Evolutionary conservation across 2,888 invertebrate genomes (phyloP).

Genomic region (Campoplex capitator): DNA sequence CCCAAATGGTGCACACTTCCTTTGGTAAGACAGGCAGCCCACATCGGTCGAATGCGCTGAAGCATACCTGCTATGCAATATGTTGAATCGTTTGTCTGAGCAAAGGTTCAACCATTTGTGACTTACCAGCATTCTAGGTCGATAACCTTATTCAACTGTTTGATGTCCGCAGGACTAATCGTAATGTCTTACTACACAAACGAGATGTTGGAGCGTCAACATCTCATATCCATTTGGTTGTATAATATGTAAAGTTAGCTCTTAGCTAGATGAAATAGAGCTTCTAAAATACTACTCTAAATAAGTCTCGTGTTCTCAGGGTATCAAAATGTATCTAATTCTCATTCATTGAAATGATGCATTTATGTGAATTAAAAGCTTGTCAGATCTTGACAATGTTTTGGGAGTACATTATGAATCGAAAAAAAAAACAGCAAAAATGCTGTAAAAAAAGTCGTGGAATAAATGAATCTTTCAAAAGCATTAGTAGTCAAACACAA

Average conservation of each 20-base stretch:
- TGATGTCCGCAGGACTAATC: conserved; percentile 34
- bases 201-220: background rate
- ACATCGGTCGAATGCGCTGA: conserved; percentile 35
- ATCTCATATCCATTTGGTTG: conserved; percentile 3
- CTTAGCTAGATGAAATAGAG: background rate
- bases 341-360: background rate
- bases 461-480: no score
- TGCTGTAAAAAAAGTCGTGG: no score
- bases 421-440: no score
- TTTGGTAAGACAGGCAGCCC: conserved; percentile 40
- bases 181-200: conserved; percentile 8
- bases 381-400: no score
- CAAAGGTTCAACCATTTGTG: conserved; percentile 30
- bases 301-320: background rate
- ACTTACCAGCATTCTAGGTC: conserved; percentile 23
- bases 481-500: no score
- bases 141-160: conserved; percentile 31
- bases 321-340: background rate
- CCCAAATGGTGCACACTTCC: conserved; percentile 47
- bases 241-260: background rate
- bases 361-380: background rate
- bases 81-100: conserved; percentile 45
- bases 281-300: background rate
- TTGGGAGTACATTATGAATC: no score
- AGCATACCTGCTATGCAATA: conserved; percentile 46